These are phyloP conservation scores for Cyclina sinensis DNA, from an alignment of 1,140 invertebrate species.

Conservation along the genomic window DNA sequence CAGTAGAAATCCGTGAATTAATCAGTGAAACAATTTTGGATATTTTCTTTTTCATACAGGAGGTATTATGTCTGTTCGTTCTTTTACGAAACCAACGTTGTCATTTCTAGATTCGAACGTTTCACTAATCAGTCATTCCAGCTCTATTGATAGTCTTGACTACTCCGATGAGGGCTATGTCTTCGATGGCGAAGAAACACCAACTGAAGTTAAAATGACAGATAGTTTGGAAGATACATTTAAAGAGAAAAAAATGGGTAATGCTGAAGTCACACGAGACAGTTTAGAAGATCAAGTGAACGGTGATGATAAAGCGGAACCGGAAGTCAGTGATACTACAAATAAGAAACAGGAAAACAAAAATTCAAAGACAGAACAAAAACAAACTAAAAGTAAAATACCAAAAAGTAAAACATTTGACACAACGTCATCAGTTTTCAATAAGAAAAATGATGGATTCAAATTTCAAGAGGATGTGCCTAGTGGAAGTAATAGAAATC, in stretches of 20 bases:
- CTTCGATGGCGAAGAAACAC: slow-evolving; percentile 48
- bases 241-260: slow-evolving; percentile 14
- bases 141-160: slow-evolving; percentile 43
- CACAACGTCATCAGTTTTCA: slow-evolving; percentile 21
- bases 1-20: not conserved
- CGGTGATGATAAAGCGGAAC: not conserved
- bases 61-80: slow-evolving; percentile 41
- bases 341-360: not conserved
- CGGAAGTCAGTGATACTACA: not conserved
- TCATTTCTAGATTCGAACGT: slow-evolving; percentile 12
- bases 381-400: slow-evolving; percentile 52
- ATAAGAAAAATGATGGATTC: slow-evolving; percentile 9
- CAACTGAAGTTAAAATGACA: not conserved
- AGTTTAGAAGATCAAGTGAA: slow-evolving; percentile 26
- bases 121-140: slow-evolving; percentile 41
- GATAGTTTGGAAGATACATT: slow-evolving; percentile 14
- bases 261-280: not conserved
- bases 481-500: slow-evolving; percentile 32
- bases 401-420: slow-evolving; percentile 66
- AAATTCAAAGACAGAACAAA: not conserved
- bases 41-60: not conserved
- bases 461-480: slow-evolving; percentile 30
- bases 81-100: not conserved
- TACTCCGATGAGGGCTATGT: slow-evolving; percentile 41
- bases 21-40: not conserved